These are phyloP conservation scores for Molothrus aeneus DNA, from an alignment of 2,797 vertebrate genomes.

Conservation along the genomic window DNA sequence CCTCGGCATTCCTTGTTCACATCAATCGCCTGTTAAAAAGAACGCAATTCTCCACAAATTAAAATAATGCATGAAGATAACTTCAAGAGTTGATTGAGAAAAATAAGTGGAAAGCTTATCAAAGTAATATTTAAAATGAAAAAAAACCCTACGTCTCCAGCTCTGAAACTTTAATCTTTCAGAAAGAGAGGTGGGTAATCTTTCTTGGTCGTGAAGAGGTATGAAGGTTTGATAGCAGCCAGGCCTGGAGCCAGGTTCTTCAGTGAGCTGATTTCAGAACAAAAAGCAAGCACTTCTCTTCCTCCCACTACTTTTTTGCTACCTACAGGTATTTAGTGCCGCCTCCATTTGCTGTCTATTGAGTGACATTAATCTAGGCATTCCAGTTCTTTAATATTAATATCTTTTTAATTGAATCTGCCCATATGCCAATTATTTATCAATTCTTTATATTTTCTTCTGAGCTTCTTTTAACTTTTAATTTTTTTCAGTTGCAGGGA, in stretches of 20 bases:
- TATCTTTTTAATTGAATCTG: constrained; percentile 2
- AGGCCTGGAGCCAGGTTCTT: background rate
- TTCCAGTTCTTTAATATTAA: background rate
- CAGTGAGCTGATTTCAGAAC: constrained; percentile 11
- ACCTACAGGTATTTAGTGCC: background rate
- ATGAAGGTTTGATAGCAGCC: background rate
- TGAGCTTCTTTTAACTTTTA: background rate
- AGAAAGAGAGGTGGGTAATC: background rate
- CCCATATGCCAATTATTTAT: constrained; percentile 11
- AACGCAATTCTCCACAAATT: background rate
- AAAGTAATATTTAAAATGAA: background rate
- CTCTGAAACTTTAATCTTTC: background rate
- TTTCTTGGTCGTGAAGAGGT: background rate
- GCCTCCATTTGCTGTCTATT: background rate
- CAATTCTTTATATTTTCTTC: constrained; percentile 22
- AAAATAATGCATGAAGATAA: background rate
- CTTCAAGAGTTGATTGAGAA: background rate
- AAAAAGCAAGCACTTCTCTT: constrained; percentile 12
- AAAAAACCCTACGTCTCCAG: rapidly evolving
- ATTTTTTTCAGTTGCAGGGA: background rate
- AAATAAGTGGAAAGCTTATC: background rate
- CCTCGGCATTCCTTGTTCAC: background rate
- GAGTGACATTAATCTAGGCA: background rate
- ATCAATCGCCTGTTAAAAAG: background rate
- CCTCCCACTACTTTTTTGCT: constrained; percentile 5